These are phyloP conservation scores for Chionis minor DNA, from an alignment of 2,113 vertebrate genomes.

Conservation along the genomic window DNA sequence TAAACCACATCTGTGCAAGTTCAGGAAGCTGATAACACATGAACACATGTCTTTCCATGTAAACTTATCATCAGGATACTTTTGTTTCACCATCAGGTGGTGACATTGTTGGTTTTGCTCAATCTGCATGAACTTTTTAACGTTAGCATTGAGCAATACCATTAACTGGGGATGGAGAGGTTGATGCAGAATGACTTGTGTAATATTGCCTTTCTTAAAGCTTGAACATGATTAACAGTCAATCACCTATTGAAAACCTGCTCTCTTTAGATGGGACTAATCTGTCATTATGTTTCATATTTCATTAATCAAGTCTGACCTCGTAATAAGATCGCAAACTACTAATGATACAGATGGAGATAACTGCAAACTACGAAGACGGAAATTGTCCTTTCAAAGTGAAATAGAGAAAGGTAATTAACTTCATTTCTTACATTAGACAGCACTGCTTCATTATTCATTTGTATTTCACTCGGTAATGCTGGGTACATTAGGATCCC, in stretches of 20 bases:
- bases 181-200: neutral
- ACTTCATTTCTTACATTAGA: constrained; percentile 51
- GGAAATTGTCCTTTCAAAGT: constrained; percentile 91
- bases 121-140: neutral
- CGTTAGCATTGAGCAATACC: neutral
- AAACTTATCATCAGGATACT: neutral
- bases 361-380: constrained; percentile 80
- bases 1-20: neutral
- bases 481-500: neutral
- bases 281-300: constrained; percentile 58
- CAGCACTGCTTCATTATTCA: constrained; percentile 33
- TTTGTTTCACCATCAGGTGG: constrained; percentile 19
- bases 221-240: constrained; percentile 24
- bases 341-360: constrained; percentile 83
- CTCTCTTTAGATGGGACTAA: constrained; percentile 48
- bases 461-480: constrained; percentile 3
- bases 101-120: neutral
- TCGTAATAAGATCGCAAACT: constrained; percentile 75
- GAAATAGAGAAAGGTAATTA: constrained; percentile 86
- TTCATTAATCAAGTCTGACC: constrained; percentile 75
- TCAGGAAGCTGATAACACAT: neutral
- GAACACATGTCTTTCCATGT: neutral
- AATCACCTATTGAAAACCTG: constrained; percentile 16
- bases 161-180: neutral
- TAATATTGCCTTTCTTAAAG: constrained; percentile 17